Conservation (phyloP, 2,888 invertebrate species). For the Eupithecia pulchellata region DNA sequence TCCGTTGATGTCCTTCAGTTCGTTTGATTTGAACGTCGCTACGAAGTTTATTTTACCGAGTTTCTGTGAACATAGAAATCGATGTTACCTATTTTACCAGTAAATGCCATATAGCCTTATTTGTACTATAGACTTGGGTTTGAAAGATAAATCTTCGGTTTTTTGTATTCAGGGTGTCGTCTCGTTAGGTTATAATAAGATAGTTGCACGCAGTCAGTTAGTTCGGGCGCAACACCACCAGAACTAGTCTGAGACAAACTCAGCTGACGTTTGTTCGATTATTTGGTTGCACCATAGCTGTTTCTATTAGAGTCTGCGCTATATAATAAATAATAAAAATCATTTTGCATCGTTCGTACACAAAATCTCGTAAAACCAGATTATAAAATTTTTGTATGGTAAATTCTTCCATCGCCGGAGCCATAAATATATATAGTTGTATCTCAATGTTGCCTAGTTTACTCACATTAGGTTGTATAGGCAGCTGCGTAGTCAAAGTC, state of each 20-base stretch:
- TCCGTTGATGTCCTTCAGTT: constrained; percentile 89
- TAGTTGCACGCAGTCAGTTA: constrained; percentile 82
- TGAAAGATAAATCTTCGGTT: not conserved
- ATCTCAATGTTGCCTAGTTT: not conserved
- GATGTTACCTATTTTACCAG: not conserved
- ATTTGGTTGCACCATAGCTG: too few relatives aligned
- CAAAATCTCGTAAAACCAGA: too few relatives aligned
- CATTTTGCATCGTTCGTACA: too few relatives aligned
- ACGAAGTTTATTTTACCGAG: constrained; percentile 88
- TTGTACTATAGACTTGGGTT: not conserved
- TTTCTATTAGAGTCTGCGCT: too few relatives aligned
- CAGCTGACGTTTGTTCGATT: not conserved
- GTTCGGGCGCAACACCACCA: constrained; percentile 84
- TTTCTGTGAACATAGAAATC: constrained; percentile 66
- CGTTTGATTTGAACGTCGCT: constrained; percentile 89
- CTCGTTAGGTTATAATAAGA: constrained; percentile 86
- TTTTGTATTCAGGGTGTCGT: not conserved
- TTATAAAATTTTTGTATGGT: too few relatives aligned
- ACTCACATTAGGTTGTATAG: constrained; percentile 85
- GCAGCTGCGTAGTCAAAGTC: constrained; percentile 81
- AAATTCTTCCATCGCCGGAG: too few relatives aligned
- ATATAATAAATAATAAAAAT: too few relatives aligned
- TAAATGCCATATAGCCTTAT: not conserved
- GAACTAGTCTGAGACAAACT: too few relatives aligned
- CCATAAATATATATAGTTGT: too few relatives aligned